Percentiles rank a stretch among this genome's conserved stretches.
phyloP scores from a whole-genome alignment of 1,140 invertebrate genomes.

The Rhizoglyphus robini region DNA sequence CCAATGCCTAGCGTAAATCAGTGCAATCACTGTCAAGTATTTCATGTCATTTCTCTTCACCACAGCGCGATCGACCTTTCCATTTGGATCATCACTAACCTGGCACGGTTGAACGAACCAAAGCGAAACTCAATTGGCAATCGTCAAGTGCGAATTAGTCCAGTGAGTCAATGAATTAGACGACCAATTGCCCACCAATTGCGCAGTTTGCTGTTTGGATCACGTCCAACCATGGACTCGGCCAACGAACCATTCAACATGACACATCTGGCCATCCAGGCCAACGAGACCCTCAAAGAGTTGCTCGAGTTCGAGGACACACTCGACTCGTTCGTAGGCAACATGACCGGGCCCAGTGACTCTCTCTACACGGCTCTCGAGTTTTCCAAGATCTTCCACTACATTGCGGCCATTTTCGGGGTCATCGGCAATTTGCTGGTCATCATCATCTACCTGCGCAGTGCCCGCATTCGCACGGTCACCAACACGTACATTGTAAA shows the following conservation, averaged over 20 bases:
- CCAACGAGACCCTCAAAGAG: slow-evolving; percentile 19
- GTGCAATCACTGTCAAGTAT: too few relatives aligned
- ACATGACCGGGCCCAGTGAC: background rate
- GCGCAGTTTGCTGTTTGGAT: too few relatives aligned
- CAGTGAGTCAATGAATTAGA: too few relatives aligned
- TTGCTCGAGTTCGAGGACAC: slow-evolving; percentile 16
- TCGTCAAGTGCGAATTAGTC: too few relatives aligned
- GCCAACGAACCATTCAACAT: slow-evolving; percentile 14
- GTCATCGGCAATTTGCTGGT: slow-evolving; percentile 16
- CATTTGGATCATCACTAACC: too few relatives aligned
- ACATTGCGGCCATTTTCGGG: slow-evolving; percentile 13
- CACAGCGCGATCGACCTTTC: too few relatives aligned
- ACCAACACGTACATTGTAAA: slow-evolving; percentile 19
- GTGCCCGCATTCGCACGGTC: background rate
- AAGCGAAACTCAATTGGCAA: too few relatives aligned
- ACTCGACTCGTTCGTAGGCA: background rate
- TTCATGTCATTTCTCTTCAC: too few relatives aligned
- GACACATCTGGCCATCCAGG: slow-evolving; percentile 19
- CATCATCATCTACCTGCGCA: slow-evolving; percentile 1
- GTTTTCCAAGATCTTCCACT: slow-evolving; percentile 19
- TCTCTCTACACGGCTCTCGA: slow-evolving; percentile 13
- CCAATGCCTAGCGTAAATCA: too few relatives aligned
- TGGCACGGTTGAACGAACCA: too few relatives aligned
- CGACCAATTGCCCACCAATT: too few relatives aligned
- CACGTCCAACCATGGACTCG: too few relatives aligned